Percentiles rank a stretch among this genome's conserved stretches.
Evolutionary conservation across 2,888 invertebrate species (phyloP).

Genomic region (Microdon myrmicae): DNA sequence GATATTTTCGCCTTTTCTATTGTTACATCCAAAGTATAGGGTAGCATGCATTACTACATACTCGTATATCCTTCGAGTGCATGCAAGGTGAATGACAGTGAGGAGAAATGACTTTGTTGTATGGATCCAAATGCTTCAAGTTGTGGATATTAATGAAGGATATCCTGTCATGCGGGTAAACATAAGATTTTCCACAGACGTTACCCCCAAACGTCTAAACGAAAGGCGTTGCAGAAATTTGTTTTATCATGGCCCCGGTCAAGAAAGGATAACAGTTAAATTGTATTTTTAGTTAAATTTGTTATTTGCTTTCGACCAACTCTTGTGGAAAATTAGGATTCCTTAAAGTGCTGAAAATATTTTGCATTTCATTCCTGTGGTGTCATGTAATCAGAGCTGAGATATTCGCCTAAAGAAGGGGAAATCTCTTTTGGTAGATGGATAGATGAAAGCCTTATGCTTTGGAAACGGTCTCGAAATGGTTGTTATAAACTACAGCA

Average conservation of each 20-base stretch:
- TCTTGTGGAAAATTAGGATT: constrained; percentile 23
- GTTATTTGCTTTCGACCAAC: constrained; percentile 23
- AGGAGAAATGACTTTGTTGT: constrained; percentile 48
- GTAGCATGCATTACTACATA: constrained; percentile 28
- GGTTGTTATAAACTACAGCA: no score
- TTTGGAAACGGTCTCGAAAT: no score
- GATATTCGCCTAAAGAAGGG: no score
- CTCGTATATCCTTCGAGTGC: constrained; percentile 23
- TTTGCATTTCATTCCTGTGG: no score
- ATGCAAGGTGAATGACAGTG: constrained; percentile 32
- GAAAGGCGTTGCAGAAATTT: constrained; percentile 16
- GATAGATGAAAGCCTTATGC: no score
- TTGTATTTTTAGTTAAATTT: constrained; percentile 40
- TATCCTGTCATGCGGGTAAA: constrained; percentile 47
- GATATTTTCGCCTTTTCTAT: no score
- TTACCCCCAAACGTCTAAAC: neutral
- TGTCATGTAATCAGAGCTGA: no score
- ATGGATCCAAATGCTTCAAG: constrained; percentile 39
- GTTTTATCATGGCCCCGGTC: constrained; percentile 35
- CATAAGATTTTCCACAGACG: constrained; percentile 22
- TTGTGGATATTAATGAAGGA: constrained; percentile 50
- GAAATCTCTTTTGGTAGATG: no score
- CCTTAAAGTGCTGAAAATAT: no score
- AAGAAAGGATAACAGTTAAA: constrained; percentile 34
- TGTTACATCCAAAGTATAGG: constrained; percentile 4